phyloP scores from a whole-genome alignment of 2,113 vertebrate genomes.

The Aspidoscelis tigris region DNA sequence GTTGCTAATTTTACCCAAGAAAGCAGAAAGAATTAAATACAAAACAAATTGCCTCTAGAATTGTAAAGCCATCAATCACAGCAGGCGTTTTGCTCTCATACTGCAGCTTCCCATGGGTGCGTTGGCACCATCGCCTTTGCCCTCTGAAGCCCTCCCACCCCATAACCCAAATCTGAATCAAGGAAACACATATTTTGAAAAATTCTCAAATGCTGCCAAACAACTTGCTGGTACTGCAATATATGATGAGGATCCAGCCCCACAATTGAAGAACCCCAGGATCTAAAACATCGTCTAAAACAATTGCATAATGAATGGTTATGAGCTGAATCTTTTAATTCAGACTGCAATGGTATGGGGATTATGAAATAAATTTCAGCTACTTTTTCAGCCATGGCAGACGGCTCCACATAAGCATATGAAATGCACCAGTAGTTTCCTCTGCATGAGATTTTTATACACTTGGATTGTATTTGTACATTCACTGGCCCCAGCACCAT shows the following conservation, averaged over 20 bases:
- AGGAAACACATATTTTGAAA: conserved; percentile 46
- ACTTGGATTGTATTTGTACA: not conserved
- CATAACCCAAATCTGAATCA: conserved; percentile 58
- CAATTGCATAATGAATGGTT: not conserved
- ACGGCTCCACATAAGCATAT: not conserved
- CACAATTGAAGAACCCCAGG: not conserved
- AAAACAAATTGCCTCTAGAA: conserved; percentile 51
- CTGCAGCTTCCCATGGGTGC: conserved; percentile 45
- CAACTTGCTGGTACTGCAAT: conserved; percentile 44
- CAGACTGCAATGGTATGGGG: not conserved
- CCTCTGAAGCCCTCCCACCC: conserved; percentile 58
- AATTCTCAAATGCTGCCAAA: conserved; percentile 46
- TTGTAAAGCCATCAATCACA: conserved; percentile 43
- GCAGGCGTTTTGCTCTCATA: conserved; percentile 52
- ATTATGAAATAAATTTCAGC: not conserved
- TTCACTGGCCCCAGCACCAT: not conserved
- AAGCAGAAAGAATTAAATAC: conserved; percentile 51
- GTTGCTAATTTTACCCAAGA: conserved; percentile 55
- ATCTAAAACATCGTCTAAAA: not conserved
- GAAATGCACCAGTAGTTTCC: not conserved
- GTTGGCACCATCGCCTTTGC: conserved; percentile 61
- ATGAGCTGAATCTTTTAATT: not conserved
- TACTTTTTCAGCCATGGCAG: not conserved
- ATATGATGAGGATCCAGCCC: conserved; percentile 10
- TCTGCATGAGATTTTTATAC: not conserved